Evolutionary conservation across 2,888 invertebrate species (phyloP).

Genomic region (Pterostichus madidus): DNA sequence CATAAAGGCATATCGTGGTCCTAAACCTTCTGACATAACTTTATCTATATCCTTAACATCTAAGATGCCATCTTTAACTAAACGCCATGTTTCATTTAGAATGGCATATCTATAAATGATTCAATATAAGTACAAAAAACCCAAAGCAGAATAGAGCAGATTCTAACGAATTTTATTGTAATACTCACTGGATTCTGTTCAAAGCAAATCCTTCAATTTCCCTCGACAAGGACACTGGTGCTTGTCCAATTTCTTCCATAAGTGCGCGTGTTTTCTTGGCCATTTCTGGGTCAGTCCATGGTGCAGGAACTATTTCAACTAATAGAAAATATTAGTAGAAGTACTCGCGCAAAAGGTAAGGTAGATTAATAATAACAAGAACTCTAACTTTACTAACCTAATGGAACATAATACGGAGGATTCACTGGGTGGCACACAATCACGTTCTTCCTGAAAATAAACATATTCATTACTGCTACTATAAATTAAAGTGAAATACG

Average conservation of each 20-base stretch:
- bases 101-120: slow-evolving; percentile 87
- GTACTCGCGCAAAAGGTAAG: no score
- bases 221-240: slow-evolving; percentile 90
- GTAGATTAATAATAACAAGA: no score
- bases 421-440: slow-evolving; percentile 97
- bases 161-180: no score
- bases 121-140: not conserved
- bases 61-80: slow-evolving; percentile 91
- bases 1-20: slow-evolving; percentile 96
- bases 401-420: slow-evolving; percentile 96
- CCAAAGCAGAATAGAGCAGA: not conserved
- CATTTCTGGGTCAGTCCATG: slow-evolving; percentile 92
- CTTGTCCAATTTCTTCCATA: slow-evolving; percentile 94
- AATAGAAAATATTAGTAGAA: slow-evolving; percentile 93
- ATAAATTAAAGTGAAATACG: not conserved
- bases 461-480: not conserved
- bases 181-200: slow-evolving; percentile 91
- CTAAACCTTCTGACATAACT: slow-evolving; percentile 96
- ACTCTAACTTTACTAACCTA: no score
- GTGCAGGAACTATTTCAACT: slow-evolving; percentile 96
- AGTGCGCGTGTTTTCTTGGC: slow-evolving; percentile 85
- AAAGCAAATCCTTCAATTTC: slow-evolving; percentile 96
- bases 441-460: slow-evolving; percentile 78
- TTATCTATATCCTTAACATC: slow-evolving; percentile 93
- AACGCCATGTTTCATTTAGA: slow-evolving; percentile 93